Base-by-base conservation (phyloP, 37 sponge, comb jelly and placozoan species). In the Ephydatia muelleri region DNA sequence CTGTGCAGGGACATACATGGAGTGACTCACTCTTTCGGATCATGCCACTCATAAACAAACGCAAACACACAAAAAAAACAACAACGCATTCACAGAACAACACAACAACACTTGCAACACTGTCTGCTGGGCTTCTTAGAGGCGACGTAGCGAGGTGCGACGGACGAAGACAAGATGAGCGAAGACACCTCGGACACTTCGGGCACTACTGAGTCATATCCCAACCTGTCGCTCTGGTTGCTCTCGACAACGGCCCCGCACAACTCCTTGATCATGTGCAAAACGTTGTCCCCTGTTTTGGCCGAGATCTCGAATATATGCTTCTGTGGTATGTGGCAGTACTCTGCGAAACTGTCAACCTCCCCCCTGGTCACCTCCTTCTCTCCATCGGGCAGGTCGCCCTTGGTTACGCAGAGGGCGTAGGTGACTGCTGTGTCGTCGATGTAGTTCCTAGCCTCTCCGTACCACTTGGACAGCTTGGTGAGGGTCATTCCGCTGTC, bases 401-500 rank as follows among this genome's bases (percentile, higher is more conserved):
- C 38, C 75, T 91, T 91, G 16, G 79, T 82, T 0, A 75, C 82
- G 8, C 69, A 82, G 34, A 91, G 48, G 0, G 86, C 87, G 49
- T 69, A 91, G 9, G 83, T 43, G n/a, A 84, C 65, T 13, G 73
- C 27, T 23, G 64, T 23, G 23, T 82, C 83, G 32, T 91, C 87
- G 23, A 82, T 65, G 73, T 88, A 92, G 64, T 81, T 69, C 80
- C 76, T 68, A 12, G 92, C 88, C 69, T 92, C 92, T 0, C 34
- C 70, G 35, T 81, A 33, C 92, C 92, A 92, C 71, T 80, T 83
- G 32, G 72, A 38, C 32, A 92, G 88, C 66, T 82, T 77, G 14
- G 75, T 82, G 30, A 92, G 85, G 27, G 85, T 69, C 71, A 35
- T 30, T 72, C 87, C 88, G 40, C 68, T 84, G 78, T 92, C 92